These are phyloP conservation scores for Sebastes matsubarae DNA, from an alignment of 2,797 vertebrate genomes.

Conservation along the genomic window DNA sequence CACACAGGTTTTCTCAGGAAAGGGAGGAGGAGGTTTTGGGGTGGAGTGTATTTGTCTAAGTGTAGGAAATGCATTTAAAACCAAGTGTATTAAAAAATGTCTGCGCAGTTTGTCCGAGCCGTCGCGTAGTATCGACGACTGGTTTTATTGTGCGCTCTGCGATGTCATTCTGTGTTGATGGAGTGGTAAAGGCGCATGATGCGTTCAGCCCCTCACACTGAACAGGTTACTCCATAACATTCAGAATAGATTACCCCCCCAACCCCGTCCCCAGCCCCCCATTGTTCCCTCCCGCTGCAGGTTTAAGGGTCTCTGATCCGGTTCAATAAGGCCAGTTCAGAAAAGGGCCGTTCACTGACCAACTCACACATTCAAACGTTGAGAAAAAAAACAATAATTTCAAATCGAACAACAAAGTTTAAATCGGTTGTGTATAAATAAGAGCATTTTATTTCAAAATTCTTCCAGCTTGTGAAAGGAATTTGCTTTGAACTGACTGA, in stretches of 20 bases:
- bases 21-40: conserved; percentile 53
- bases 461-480: conserved; percentile 59
- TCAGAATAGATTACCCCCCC: conserved; percentile 71
- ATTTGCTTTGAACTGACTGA: conserved; percentile 62
- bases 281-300: conserved; percentile 43
- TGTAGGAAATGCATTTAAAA: conserved; percentile 66
- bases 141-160: conserved; percentile 53
- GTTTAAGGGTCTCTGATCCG: conserved; percentile 59
- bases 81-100: conserved; percentile 67
- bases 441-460: conserved; percentile 75
- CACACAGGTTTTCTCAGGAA: conserved; percentile 55
- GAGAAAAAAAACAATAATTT: conserved; percentile 42
- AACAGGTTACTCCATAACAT: conserved; percentile 82
- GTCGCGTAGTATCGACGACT: conserved; percentile 2
- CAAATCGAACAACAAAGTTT: conserved; percentile 59
- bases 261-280: neutral
- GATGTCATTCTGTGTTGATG: conserved; percentile 71
- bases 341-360: conserved; percentile 53
- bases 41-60: conserved; percentile 59
- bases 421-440: conserved; percentile 74
- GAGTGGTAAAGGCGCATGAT: conserved; percentile 74
- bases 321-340: conserved; percentile 74
- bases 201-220: conserved; percentile 74
- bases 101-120: conserved; percentile 32
- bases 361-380: conserved; percentile 77